These are phyloP conservation scores for Platysteira castanea DNA, from an alignment of 2,113 vertebrate genomes.

Conservation along the genomic window DNA sequence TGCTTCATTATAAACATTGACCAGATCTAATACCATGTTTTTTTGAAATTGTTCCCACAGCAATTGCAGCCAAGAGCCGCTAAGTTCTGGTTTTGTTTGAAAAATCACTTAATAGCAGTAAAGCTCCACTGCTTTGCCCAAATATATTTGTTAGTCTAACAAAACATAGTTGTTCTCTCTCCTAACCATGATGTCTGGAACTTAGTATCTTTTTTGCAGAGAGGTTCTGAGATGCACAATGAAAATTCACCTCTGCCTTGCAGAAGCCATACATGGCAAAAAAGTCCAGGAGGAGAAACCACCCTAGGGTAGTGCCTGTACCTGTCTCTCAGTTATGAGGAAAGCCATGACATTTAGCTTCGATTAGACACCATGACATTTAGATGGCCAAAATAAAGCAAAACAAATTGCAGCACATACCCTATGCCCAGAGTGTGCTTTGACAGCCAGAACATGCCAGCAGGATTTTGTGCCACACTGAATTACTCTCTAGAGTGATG, in stretches of 20 bases:
- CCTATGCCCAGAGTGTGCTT: accelerated
- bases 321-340: not conserved
- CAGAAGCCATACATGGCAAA: not conserved
- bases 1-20: not conserved
- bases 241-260: not conserved
- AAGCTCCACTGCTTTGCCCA: not conserved
- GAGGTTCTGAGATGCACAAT: not conserved
- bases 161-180: not conserved
- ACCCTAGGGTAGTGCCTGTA: not conserved
- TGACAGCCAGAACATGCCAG: not conserved
- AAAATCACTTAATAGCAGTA: not conserved
- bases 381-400: not conserved
- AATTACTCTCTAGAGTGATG: not conserved
- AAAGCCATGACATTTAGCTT: not conserved
- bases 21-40: not conserved
- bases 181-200: not conserved
- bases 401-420: not conserved
- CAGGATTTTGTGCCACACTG: not conserved
- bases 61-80: not conserved
- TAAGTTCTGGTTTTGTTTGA: not conserved
- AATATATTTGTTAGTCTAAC: not conserved
- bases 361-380: not conserved
- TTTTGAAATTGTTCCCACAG: not conserved
- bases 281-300: not conserved
- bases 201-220: not conserved